Conservation (phyloP, 2,797 vertebrate species). For the Myotis vivesi region DNA sequence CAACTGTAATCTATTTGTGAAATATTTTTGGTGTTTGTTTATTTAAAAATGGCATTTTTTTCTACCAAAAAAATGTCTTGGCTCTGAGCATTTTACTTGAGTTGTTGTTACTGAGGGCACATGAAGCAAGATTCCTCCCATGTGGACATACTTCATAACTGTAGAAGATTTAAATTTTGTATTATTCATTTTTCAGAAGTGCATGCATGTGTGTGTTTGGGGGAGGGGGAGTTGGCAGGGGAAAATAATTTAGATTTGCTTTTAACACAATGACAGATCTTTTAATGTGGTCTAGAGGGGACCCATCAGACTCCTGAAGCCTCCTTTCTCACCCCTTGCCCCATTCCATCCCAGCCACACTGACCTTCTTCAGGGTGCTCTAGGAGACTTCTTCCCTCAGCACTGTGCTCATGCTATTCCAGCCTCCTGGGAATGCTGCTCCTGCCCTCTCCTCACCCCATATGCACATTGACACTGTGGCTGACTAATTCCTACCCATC, state of each 20-base stretch:
- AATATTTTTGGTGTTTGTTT: neutral
- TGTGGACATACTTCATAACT: neutral
- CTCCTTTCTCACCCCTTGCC: neutral
- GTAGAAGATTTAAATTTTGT: conserved; percentile 29
- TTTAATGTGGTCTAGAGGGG: neutral
- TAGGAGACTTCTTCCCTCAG: neutral
- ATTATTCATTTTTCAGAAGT: conserved; percentile 28
- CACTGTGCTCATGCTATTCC: neutral
- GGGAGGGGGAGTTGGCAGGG: neutral
- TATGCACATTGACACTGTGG: too few species aligned
- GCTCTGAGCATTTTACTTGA: neutral
- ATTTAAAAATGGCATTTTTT: neutral
- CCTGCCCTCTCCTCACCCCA: neutral
- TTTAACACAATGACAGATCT: neutral
- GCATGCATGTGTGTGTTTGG: neutral
- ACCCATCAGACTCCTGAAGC: neutral
- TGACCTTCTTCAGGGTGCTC: neutral
- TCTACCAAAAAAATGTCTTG: neutral
- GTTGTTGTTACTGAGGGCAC: neutral
- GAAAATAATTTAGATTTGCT: neutral
- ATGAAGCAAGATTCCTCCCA: neutral
- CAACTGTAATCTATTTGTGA: neutral
- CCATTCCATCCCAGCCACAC: too few species aligned
- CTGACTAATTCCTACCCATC: neutral
- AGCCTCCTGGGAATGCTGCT: neutral